Evolutionary conservation across 2,113 vertebrate species (phyloP).

Genomic region (Xiphophorus couchianus): DNA sequence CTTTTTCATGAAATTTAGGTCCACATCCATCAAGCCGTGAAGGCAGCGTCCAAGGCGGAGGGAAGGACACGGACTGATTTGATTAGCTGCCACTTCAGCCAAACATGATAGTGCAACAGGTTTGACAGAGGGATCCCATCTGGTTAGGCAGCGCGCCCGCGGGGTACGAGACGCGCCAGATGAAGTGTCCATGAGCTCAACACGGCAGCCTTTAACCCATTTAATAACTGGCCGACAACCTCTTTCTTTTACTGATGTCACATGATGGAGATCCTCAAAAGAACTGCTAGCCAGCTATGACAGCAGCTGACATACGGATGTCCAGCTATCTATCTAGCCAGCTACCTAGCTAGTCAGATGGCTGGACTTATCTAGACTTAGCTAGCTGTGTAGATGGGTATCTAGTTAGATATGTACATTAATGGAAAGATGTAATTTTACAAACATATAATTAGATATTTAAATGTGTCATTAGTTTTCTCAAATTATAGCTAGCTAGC

Average conservation of each 20-base stretch:
- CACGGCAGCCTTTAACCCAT: background rate
- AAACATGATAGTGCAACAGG: background rate
- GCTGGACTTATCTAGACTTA: too few species aligned
- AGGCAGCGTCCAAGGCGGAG: constrained; percentile 18
- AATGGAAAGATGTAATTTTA: too few species aligned
- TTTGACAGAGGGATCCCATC: constrained; percentile 1
- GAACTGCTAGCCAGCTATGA: too few species aligned
- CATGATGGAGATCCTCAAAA: too few species aligned
- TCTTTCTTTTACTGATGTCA: background rate
- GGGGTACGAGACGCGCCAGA: background rate
- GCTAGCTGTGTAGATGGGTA: too few species aligned
- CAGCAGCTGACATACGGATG: too few species aligned
- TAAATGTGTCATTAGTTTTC: too few species aligned
- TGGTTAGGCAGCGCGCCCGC: background rate
- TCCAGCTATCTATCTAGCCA: too few species aligned
- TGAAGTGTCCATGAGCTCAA: background rate
- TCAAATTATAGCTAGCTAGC: too few species aligned
- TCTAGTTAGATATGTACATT: too few species aligned
- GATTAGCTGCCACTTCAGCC: constrained; percentile 47
- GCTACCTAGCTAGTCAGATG: too few species aligned
- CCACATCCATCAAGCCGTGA: constrained; percentile 33
- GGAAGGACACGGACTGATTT: constrained; percentile 29
- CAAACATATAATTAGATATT: too few species aligned
- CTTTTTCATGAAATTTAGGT: constrained; percentile 45
- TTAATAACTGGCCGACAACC: background rate